Base-by-base conservation (phyloP, 2,888 invertebrate genomes). In the Ischnus inquisitorius region DNA sequence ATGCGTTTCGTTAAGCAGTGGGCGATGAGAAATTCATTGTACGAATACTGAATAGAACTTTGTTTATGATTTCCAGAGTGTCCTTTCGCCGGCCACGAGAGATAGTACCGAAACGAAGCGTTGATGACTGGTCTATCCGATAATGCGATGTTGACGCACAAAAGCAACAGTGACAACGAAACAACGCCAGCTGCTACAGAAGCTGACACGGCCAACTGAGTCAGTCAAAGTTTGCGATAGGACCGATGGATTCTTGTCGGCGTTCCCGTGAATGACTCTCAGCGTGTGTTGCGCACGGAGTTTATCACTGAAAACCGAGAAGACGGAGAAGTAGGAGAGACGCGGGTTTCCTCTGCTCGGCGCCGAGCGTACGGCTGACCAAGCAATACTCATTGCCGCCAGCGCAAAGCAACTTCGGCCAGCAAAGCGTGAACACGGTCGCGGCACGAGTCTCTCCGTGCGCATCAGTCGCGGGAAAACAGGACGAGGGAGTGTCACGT, bases 401-500 rank as follows among this genome's bases (percentile, higher is more conserved):
- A 76, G 5, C 67, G 48, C 41, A 54, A 12, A 62, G 81, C 14
- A 41, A 68, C 34, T 39, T 28, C 12, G 39, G 60, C 48, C 39
- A 62, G 48, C 75, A 43, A 46, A 48, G n/a, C 28, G 34, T 16
- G 39, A 54, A 12, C 19, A 79, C 51, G 57, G 76, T 79, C 71
- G 57, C 60, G 10, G 22, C 22, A 22, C 54, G 54, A 54, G 19
- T 54, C 14, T 39, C n/a, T 54, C 22, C 54, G 22, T 22, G 62
- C 41, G 67, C 74, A 75, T 72, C 83, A 76, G 83, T 83, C 79
- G 75, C 65, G 57, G 57, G 34, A 22, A 75, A 77, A 71, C 79
- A 67, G 28, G 51, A 79, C 65, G 62, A 62, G 51, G 51, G 79
- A 71, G 72, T 51, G 76, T 79, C 71, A 72, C 72, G 76, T 22